A percentile compares a stretch with the other conserved stretches of the same genome.
Conservation (phyloP, 2,797 vertebrate species). For the Carapus acus region DNA sequence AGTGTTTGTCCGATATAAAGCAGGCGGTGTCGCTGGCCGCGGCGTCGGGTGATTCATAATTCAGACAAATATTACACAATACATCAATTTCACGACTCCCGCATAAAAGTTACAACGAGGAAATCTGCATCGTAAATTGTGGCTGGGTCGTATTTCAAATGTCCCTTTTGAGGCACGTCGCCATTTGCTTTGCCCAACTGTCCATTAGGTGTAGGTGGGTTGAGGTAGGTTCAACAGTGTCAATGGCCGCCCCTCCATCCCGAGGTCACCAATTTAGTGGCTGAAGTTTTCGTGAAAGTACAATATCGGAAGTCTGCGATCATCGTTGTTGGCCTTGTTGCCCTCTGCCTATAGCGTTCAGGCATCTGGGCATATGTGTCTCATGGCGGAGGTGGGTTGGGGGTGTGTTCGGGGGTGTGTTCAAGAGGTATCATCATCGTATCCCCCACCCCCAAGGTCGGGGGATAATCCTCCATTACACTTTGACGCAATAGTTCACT, state of each 20-base stretch:
- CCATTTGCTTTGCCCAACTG: conserved; percentile 40
- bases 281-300: too few species aligned
- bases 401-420: too few species aligned
- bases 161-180: conserved; percentile 24
- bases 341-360: too few species aligned
- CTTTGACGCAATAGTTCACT: too few species aligned
- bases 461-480: conserved; percentile 1
- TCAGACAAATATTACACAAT: conserved; percentile 54
- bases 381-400: too few species aligned
- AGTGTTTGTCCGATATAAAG: conserved; percentile 43
- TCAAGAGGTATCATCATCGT: too few species aligned
- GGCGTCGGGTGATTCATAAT: conserved; percentile 53
- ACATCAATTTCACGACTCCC: conserved; percentile 55
- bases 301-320: too few species aligned
- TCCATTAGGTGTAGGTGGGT: too few species aligned
- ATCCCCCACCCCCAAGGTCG: background rate
- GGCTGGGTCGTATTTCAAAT: conserved; percentile 43
- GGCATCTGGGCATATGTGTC: too few species aligned
- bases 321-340: too few species aligned
- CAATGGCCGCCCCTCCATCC: conserved; percentile 38
- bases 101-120: conserved; percentile 47
- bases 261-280: too few species aligned
- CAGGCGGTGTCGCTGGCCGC: conserved; percentile 28
- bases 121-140: conserved; percentile 53
- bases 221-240: conserved; percentile 35